phyloP scores from a whole-genome alignment of 2,113 vertebrate species.

The Mystacornis crossleyi region DNA sequence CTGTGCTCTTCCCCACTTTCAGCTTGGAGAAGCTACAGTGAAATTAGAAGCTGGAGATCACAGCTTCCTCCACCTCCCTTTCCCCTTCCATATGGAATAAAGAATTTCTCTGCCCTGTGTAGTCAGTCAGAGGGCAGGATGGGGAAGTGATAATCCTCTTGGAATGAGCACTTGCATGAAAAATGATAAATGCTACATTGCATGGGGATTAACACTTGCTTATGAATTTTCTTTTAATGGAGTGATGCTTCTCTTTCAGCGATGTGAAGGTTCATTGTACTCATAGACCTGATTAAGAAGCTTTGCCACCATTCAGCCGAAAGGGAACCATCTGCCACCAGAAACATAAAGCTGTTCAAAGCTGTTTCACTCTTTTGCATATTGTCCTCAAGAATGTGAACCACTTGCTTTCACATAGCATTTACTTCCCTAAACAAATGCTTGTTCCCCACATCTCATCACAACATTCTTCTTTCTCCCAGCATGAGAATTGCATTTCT shows the following conservation, averaged over 20 bases:
- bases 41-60: constrained; percentile 37
- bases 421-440: neutral
- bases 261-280: neutral
- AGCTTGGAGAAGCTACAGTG: neutral
- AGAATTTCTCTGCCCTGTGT: constrained; percentile 41
- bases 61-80: constrained; percentile 23
- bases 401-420: neutral
- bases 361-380: neutral
- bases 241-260: constrained; percentile 42
- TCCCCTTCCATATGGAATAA: constrained; percentile 50
- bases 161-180: constrained; percentile 44
- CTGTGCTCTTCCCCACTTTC: neutral
- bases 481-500: neutral
- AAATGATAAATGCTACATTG: constrained; percentile 54
- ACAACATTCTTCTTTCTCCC: neutral
- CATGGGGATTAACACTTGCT: constrained; percentile 57
- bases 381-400: neutral
- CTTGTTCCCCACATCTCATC: neutral
- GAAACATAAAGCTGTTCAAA: neutral
- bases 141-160: constrained; percentile 61
- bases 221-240: constrained; percentile 33
- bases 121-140: constrained; percentile 57
- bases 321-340: constrained; percentile 37
- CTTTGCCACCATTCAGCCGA: neutral
- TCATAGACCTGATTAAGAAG: constrained; percentile 19